Conservation (phyloP, 1,140 invertebrate species). For the Solen grandis region DNA sequence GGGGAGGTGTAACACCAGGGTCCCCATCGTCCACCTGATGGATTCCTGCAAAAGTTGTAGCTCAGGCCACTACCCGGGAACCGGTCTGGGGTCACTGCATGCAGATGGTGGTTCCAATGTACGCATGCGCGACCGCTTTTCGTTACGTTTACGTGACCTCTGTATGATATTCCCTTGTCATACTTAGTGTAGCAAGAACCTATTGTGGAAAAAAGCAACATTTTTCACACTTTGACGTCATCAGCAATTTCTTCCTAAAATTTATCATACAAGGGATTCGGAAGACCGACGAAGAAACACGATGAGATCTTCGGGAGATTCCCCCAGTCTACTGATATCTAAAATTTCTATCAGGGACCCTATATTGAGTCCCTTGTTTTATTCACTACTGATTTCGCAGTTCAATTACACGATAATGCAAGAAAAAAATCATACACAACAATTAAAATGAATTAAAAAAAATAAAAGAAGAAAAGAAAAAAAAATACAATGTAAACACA, state of each 20-base stretch:
- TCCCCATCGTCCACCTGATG: background rate
- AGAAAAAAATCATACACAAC: no score
- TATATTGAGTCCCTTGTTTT: no score
- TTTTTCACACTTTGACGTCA: slow-evolving; percentile 38
- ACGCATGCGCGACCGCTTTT: background rate
- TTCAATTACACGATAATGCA: no score
- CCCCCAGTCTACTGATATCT: no score
- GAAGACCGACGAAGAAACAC: no score
- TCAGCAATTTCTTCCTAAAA: slow-evolving; percentile 5
- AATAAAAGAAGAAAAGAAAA: no score
- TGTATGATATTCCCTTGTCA: slow-evolving; percentile 18
- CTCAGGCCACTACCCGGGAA: slow-evolving; percentile 5
- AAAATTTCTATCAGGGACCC: no score
- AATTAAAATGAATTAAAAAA: no score
- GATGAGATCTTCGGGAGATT: no score
- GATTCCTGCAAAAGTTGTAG: slow-evolving; percentile 20
- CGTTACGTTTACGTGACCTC: background rate
- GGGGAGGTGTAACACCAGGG: slow-evolving; percentile 21
- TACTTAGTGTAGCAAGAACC: slow-evolving; percentile 9
- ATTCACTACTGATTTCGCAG: no score
- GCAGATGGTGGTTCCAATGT: slow-evolving; percentile 13
- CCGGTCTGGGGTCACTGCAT: background rate
- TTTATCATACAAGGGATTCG: no score
- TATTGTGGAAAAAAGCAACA: slow-evolving; percentile 7
- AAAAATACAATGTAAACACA: no score